Conservation (phyloP, 2,113 vertebrate genomes). For the Galeopterus variegatus region DNA sequence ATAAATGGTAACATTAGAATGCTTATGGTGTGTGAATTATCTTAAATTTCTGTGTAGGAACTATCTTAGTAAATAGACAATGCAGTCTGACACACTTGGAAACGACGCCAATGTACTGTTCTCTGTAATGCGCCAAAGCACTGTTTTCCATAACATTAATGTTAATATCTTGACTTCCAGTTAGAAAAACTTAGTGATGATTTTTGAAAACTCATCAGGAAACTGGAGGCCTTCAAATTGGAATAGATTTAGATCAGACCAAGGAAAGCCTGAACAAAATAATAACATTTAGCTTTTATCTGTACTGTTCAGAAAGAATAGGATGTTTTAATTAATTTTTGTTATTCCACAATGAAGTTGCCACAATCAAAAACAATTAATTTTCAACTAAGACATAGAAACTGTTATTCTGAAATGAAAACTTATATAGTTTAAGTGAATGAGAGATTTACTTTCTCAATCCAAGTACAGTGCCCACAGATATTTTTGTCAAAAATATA, state of each 20-base stretch:
- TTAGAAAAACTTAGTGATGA: background rate
- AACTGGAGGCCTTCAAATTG: background rate
- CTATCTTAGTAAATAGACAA: background rate
- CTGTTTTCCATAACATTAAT: background rate
- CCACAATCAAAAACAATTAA: background rate
- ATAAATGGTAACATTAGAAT: background rate
- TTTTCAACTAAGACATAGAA: background rate
- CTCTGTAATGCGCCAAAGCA: fast-evolving
- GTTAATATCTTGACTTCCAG: background rate
- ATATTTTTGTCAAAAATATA: background rate
- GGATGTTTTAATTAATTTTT: background rate
- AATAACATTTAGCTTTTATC: background rate
- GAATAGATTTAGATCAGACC: background rate
- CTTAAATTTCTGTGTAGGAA: background rate
- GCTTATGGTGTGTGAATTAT: background rate
- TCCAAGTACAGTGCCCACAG: background rate
- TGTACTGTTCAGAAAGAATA: background rate
- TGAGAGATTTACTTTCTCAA: background rate
- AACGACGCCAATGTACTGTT: background rate
- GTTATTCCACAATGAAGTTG: background rate
- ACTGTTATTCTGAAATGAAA: background rate
- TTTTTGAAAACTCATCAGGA: background rate
- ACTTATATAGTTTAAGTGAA: background rate
- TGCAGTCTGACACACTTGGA: background rate
- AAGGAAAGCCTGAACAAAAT: background rate